Evolutionary conservation across 2,797 vertebrate species (phyloP).

Genomic region (Adrianichthys oophorus): DNA sequence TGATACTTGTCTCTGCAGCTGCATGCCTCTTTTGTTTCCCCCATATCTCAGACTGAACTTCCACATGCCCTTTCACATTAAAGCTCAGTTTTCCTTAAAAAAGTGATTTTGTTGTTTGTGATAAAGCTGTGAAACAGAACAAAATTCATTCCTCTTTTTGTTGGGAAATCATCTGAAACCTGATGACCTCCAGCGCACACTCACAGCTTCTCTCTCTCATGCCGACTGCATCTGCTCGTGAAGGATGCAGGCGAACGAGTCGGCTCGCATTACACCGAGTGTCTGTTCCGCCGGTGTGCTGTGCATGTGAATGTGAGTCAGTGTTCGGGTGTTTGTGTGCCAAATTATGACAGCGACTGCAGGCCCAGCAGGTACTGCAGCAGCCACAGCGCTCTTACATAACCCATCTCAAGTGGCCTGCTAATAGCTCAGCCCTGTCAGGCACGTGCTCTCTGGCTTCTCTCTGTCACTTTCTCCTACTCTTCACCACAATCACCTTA

Average conservation of each 20-base stretch:
- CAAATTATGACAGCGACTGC: constrained; percentile 59
- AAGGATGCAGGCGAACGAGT: constrained; percentile 37
- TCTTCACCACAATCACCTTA: neutral
- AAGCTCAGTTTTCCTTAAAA: too few relatives aligned
- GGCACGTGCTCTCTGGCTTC: constrained; percentile 73
- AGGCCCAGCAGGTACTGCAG: constrained; percentile 73
- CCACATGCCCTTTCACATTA: neutral
- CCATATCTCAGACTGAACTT: neutral
- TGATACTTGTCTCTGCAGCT: constrained; percentile 30
- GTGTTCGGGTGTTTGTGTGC: constrained; percentile 62
- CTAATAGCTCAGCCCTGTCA: constrained; percentile 79
- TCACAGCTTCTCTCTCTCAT: constrained; percentile 12
- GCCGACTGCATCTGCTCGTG: constrained; percentile 41
- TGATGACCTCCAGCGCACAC: constrained; percentile 35
- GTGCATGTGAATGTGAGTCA: constrained; percentile 46
- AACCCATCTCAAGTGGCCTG: constrained; percentile 80
- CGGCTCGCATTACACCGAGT: constrained; percentile 48
- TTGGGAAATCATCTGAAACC: constrained; percentile 35
- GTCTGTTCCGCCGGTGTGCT: constrained; percentile 36
- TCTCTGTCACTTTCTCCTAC: constrained; percentile 32
- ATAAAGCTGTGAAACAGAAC: neutral
- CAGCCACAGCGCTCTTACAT: constrained; percentile 78
- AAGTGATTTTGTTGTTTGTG: too few relatives aligned
- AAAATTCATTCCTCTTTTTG: neutral
- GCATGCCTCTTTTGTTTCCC: constrained; percentile 12